These are phyloP conservation scores for Plectrocnemia conspersa DNA, from an alignment of 1,140 invertebrate genomes.

Conservation along the genomic window DNA sequence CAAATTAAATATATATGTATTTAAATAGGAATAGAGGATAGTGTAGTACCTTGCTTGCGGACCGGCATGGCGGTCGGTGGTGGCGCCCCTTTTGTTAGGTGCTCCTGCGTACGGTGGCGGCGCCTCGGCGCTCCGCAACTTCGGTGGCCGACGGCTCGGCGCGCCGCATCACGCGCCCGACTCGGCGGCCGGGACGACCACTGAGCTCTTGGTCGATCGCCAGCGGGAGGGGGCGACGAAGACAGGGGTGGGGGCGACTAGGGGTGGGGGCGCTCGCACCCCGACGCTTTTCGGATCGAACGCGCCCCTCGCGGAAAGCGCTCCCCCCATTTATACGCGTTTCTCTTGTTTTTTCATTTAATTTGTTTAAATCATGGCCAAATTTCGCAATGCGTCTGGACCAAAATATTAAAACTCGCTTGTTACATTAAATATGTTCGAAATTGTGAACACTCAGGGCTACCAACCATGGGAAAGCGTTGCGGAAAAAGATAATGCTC, in stretches of 20 bases:
- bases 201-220: slow-evolving; percentile 34
- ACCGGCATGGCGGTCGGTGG: slow-evolving; percentile 49
- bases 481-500: too few species aligned
- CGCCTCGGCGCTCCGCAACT: background rate
- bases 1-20: background rate
- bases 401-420: too few species aligned
- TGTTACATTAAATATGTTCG: too few species aligned
- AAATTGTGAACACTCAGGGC: too few species aligned
- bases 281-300: slow-evolving; percentile 6
- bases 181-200: background rate
- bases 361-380: too few species aligned
- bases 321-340: too few species aligned
- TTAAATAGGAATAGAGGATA: background rate
- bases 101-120: background rate
- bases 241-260: too few species aligned
- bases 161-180: background rate
- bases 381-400: too few species aligned
- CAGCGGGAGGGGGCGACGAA: slow-evolving; percentile 14
- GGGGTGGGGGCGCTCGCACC: slow-evolving; percentile 1
- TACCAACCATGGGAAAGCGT: too few species aligned
- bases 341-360: too few species aligned
- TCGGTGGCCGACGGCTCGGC: background rate
- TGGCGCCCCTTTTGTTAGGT: background rate
- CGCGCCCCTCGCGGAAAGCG: too few species aligned
- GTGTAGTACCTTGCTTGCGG: slow-evolving; percentile 49